Percentiles rank a stretch among this genome's conserved stretches.
Conservation (phyloP, 1,140 invertebrate species). For the Acromyrmex echinatior region DNA sequence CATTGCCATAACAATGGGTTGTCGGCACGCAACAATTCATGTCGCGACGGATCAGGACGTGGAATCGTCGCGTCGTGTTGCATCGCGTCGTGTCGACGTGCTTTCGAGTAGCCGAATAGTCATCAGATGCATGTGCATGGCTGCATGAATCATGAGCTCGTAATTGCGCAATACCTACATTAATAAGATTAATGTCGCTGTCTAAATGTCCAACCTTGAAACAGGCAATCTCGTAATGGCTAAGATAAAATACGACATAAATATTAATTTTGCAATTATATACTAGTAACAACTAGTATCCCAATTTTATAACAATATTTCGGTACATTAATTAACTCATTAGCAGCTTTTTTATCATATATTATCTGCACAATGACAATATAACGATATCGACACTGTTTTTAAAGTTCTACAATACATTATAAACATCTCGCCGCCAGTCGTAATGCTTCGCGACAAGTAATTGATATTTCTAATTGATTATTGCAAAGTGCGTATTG, state of each 20-base stretch:
- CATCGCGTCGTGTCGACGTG: constrained; percentile 61
- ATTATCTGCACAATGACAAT: too few relatives aligned
- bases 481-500: too few relatives aligned
- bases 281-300: not conserved
- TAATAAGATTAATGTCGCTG: constrained; percentile 37
- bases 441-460: too few relatives aligned
- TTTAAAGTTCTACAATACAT: too few relatives aligned
- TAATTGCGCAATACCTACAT: constrained; percentile 35
- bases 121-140: constrained; percentile 63
- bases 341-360: too few relatives aligned
- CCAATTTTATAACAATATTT: too few relatives aligned
- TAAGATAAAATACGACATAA: constrained; percentile 10
- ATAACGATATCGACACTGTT: too few relatives aligned
- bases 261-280: constrained; percentile 1
- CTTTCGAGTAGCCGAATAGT: constrained; percentile 64
- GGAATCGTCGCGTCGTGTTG: constrained; percentile 71
- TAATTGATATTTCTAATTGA: too few relatives aligned
- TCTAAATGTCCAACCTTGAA: constrained; percentile 19
- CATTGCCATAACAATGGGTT: constrained; percentile 73
- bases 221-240: not conserved
- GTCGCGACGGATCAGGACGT: constrained; percentile 69
- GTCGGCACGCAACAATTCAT: constrained; percentile 70
- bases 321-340: too few relatives aligned
- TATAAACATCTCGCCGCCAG: too few relatives aligned
- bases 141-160: constrained; percentile 35